Conservation (phyloP, 2,888 invertebrate genomes). For the Salticus scenicus region DNA sequence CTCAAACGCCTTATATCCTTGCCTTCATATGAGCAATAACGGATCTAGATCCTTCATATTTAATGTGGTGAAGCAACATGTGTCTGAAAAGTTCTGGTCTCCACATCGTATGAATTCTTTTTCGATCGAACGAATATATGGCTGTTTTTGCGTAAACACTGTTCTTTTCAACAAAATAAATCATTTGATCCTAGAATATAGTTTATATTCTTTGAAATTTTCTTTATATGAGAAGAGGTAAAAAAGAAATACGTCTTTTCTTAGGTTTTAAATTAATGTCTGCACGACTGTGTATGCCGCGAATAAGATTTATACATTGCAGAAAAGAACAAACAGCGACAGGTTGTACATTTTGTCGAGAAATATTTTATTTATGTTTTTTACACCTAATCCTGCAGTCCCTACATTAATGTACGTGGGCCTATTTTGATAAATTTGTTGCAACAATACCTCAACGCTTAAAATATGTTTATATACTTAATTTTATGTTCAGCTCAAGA, state of each 20-base stretch:
- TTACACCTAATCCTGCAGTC: background rate
- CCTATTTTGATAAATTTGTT: background rate
- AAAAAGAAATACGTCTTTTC: background rate
- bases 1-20: conserved; percentile 21
- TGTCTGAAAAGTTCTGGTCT: conserved; percentile 39
- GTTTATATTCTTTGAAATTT: conserved; percentile 22
- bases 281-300: background rate
- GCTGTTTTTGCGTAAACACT: conserved; percentile 39
- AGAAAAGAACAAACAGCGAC: background rate
- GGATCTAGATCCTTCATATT: conserved; percentile 57
- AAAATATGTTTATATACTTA: background rate
- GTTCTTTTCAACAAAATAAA: conserved; percentile 54
- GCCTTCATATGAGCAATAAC: conserved; percentile 56
- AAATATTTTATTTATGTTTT: background rate
- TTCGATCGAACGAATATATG: conserved; percentile 29
- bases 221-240: conserved; percentile 11
- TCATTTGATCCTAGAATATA: conserved; percentile 31
- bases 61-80: conserved; percentile 63
- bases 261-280: conserved; percentile 16
- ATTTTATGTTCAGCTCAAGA: background rate
- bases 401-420: background rate
- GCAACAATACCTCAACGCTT: background rate
- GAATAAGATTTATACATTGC: conserved; percentile 8
- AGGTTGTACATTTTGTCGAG: background rate
- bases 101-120: conserved; percentile 59